Conservation (phyloP, 1,140 invertebrate genomes). For the Oppia nitens region DNA sequence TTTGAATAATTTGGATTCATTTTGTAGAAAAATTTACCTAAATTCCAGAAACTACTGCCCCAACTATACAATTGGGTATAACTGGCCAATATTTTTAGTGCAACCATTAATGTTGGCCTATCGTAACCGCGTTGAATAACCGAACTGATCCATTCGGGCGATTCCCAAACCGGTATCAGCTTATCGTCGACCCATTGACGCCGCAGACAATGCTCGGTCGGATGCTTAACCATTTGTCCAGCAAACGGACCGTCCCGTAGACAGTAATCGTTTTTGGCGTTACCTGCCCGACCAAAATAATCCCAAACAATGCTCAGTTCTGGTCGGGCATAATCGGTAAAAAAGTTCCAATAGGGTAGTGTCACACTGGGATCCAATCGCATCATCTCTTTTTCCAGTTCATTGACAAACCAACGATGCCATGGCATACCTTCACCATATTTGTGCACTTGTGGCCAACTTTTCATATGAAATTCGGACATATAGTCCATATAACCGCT, state of each 20-base stretch:
- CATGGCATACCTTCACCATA: neutral
- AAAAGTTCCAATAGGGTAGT: neutral
- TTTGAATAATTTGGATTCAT: no score
- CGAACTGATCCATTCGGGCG: neutral
- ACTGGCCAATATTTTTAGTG: no score
- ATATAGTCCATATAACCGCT: neutral
- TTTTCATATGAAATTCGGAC: neutral
- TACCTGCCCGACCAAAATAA: neutral
- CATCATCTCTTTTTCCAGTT: slow-evolving; percentile 1
- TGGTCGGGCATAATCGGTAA: neutral
- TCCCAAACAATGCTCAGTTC: neutral
- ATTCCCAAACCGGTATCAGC: neutral
- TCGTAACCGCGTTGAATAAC: neutral
- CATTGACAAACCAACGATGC: neutral
- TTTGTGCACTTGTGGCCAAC: neutral
- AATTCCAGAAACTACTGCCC: no score
- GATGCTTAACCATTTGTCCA: neutral
- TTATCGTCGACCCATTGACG: neutral
- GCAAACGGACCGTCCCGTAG: neutral
- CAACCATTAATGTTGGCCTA: neutral
- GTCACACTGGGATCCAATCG: neutral
- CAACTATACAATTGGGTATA: no score
- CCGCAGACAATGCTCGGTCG: neutral
- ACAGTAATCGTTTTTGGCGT: neutral
- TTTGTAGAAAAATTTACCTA: no score